A percentile compares a stretch with the other conserved stretches of the same genome.
These are phyloP conservation scores for Troilus luridus DNA, from an alignment of 2,888 invertebrate species.

Conservation along the genomic window DNA sequence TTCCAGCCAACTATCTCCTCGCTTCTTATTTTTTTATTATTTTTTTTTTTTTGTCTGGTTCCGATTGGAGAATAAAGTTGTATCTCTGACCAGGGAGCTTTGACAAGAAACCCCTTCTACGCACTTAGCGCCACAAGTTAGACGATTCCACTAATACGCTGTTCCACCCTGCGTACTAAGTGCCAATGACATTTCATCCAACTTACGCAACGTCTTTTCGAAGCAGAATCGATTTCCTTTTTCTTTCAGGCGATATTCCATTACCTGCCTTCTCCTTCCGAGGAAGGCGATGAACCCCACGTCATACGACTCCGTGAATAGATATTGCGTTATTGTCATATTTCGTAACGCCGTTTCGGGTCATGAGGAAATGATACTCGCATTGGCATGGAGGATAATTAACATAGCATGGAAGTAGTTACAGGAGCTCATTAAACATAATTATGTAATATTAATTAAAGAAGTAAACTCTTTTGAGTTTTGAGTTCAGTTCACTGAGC, in stretches of 20 bases:
- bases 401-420: neutral
- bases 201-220: constrained; percentile 6
- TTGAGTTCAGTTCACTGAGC: neutral
- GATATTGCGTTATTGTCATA: constrained; percentile 24
- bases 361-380: constrained; percentile 18
- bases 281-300: neutral
- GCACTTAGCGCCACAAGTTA: neutral
- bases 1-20: too few species aligned
- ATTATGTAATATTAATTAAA: neutral
- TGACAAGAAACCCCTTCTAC: neutral
- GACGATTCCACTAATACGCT: neutral
- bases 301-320: constrained; percentile 32
- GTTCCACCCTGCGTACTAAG: neutral
- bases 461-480: neutral
- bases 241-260: neutral
- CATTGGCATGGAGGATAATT: neutral
- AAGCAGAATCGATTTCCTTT: constrained; percentile 43
- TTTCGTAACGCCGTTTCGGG: neutral
- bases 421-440: neutral
- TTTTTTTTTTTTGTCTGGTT: too few species aligned
- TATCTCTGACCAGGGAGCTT: neutral
- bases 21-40: too few species aligned
- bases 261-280: constrained; percentile 5
- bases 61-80: too few species aligned
- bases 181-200: constrained; percentile 28